These are phyloP conservation scores for Chiroxiphia lanceolata DNA, from an alignment of 2,797 vertebrate genomes.

Conservation along the genomic window DNA sequence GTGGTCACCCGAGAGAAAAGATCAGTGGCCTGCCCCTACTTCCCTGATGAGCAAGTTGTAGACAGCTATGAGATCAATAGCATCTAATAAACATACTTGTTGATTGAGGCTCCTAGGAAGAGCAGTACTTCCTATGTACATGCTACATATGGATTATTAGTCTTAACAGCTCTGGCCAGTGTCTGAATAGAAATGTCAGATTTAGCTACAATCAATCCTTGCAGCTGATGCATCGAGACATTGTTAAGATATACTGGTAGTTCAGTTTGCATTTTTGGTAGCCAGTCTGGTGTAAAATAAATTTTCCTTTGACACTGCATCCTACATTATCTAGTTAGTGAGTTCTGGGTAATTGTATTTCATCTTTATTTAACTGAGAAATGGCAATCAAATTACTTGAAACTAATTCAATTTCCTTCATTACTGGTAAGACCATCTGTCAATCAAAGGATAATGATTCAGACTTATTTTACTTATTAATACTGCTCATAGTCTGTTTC, in stretches of 20 bases:
- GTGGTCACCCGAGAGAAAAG: background rate
- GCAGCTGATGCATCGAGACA: background rate
- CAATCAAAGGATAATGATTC: background rate
- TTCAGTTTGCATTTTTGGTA: background rate
- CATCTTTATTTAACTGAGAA: background rate
- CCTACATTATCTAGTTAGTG: background rate
- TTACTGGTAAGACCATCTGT: background rate
- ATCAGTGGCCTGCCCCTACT: background rate
- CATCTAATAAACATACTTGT: background rate
- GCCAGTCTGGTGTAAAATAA: background rate
- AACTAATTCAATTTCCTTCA: background rate
- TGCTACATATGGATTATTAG: background rate
- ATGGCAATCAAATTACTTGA: background rate
- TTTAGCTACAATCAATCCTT: background rate
- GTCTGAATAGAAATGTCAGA: background rate
- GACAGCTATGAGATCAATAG: background rate
- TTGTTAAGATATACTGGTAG: background rate
- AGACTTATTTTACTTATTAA: background rate
- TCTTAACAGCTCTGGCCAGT: background rate
- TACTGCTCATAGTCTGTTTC: background rate
- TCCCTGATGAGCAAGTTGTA: fast-evolving
- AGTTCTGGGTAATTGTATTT: background rate
- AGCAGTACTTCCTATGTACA: background rate
- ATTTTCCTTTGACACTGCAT: background rate
- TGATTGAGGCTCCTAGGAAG: background rate